phyloP scores from a whole-genome alignment of 2,113 vertebrate species.

The Gila orcuttii region DNA sequence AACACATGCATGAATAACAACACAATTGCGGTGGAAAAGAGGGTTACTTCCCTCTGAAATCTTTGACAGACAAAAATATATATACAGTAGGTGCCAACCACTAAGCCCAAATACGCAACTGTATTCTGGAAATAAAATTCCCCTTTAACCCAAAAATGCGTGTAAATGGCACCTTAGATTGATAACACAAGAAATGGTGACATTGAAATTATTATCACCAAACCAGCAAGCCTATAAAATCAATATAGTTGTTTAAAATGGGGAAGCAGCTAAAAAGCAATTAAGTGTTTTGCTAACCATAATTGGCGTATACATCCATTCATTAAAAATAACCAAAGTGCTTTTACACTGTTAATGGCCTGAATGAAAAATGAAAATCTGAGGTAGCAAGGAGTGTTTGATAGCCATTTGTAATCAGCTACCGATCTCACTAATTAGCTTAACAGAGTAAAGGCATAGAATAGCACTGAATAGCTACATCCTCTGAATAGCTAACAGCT shows the following conservation, averaged over 20 bases:
- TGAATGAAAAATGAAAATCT: background rate
- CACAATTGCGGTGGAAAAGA: no score
- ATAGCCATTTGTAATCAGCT: background rate
- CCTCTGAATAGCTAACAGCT: background rate
- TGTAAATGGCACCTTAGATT: background rate
- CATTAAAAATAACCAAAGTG: background rate
- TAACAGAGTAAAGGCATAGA: background rate
- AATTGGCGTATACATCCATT: conserved; percentile 2
- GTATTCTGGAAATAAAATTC: no score
- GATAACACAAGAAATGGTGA: background rate
- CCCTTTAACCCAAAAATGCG: background rate
- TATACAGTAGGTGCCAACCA: no score
- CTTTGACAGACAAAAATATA: no score
- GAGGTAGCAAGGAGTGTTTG: no score
- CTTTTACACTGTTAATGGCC: conserved; percentile 1
- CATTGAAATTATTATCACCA: conserved; percentile 44
- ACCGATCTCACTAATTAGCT: background rate
- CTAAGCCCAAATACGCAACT: no score
- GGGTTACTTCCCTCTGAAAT: no score
- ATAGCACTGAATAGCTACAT: no score
- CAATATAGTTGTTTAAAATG: conserved; percentile 36
- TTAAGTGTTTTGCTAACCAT: conserved; percentile 15
- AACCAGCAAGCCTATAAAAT: conserved; percentile 51
- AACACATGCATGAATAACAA: no score
- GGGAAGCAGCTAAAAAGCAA: background rate